Percentiles rank a stretch among this genome's conserved stretches.
These are phyloP conservation scores for Calyptommatus sinebrachiatus DNA, from an alignment of 2,113 vertebrate genomes.

Conservation along the genomic window DNA sequence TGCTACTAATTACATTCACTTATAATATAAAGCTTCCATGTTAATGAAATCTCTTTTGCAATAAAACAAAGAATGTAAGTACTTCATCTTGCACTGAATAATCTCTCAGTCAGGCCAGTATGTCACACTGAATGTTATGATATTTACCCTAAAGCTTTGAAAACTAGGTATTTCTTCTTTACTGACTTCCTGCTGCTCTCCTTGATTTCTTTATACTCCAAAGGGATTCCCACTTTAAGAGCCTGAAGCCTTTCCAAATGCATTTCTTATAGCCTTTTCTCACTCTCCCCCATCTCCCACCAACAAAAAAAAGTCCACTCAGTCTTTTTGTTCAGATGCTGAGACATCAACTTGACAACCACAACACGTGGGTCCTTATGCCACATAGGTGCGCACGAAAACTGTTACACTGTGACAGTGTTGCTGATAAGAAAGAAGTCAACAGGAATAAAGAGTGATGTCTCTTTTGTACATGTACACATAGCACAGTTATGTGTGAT, in stretches of 20 bases:
- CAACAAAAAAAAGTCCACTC: background rate
- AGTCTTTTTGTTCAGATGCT: background rate
- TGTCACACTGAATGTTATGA: conserved; percentile 15
- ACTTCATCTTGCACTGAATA: conserved; percentile 9
- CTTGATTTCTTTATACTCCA: conserved; percentile 30
- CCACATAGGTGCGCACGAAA: conserved; percentile 14
- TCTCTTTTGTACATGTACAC: conserved; percentile 9
- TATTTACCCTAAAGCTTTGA: conserved; percentile 27
- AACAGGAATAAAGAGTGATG: conserved; percentile 20
- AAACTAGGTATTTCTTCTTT: background rate
- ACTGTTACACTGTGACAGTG: conserved; percentile 13
- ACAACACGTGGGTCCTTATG: conserved; percentile 2
- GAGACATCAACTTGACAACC: conserved; percentile 13
- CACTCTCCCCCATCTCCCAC: background rate
- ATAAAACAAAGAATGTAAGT: conserved; percentile 21
- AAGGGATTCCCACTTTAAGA: conserved; percentile 45
- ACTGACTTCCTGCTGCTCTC: conserved; percentile 30
- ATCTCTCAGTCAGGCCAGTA: conserved; percentile 28
- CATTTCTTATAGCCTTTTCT: conserved; percentile 31
- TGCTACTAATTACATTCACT: background rate
- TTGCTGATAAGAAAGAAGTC: conserved; percentile 12
- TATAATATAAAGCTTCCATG: background rate
- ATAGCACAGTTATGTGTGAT: conserved; percentile 1
- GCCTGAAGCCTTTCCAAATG: conserved; percentile 20
- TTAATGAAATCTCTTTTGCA: conserved; percentile 18